Evolutionary conservation across 1,140 invertebrate genomes (phyloP).

Genomic region (Heliconius eleuchia): DNA sequence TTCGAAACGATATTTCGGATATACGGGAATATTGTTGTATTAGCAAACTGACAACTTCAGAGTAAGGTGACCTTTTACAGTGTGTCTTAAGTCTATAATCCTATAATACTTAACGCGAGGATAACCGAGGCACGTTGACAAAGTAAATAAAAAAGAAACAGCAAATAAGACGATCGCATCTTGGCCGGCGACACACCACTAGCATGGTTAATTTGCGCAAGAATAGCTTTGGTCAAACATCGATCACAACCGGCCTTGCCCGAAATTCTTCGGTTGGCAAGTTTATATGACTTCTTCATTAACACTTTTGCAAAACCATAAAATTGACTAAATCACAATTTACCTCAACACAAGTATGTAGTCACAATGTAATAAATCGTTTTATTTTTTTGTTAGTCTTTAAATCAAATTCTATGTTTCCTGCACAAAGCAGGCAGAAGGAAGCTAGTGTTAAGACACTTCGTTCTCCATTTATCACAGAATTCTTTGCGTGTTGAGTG

Average conservation of each 20-base stretch:
- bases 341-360: not conserved
- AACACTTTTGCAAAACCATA: constrained; percentile 23
- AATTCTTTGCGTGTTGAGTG: too few relatives aligned
- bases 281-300: constrained; percentile 45
- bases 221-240: constrained; percentile 55
- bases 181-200: constrained; percentile 33
- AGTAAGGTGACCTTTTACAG: constrained; percentile 37
- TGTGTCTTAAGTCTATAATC: constrained; percentile 33
- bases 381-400: not conserved
- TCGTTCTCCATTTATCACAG: too few relatives aligned
- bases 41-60: constrained; percentile 27
- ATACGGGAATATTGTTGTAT: not conserved
- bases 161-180: constrained; percentile 46
- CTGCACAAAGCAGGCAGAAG: too few relatives aligned
- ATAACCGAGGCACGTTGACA: constrained; percentile 52
- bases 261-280: constrained; percentile 63
- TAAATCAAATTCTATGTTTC: not conserved
- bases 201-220: constrained; percentile 60
- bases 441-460: too few relatives aligned
- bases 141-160: constrained; percentile 63
- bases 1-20: not conserved
- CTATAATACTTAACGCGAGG: constrained; percentile 45
- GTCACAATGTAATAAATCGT: not conserved
- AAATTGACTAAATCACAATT: constrained; percentile 19
- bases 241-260: constrained; percentile 70